Evolutionary conservation across 2,797 vertebrate genomes (phyloP).

Genomic region (Avahi laniger): DNA sequence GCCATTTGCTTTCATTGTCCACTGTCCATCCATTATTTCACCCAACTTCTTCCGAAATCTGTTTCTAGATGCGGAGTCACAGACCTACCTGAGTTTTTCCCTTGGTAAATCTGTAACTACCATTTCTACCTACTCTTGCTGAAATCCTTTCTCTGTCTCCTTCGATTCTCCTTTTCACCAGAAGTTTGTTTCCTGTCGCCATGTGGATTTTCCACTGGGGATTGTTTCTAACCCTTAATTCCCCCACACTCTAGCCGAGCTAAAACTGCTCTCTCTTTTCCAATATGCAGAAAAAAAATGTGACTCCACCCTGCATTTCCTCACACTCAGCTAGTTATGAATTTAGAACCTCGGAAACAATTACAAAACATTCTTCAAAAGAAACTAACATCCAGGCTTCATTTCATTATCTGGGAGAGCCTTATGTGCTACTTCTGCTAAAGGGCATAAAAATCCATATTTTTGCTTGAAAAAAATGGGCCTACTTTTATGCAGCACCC

Average conservation of each 20-base stretch:
- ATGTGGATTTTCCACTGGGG: not conserved
- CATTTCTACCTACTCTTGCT: not conserved
- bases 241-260: not conserved
- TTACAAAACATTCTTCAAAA: conserved; percentile 28
- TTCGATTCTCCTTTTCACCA: not conserved
- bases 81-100: not conserved
- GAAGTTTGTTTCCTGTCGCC: not conserved
- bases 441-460: conserved; percentile 14
- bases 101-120: not conserved
- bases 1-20: not conserved
- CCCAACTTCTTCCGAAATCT: not conserved
- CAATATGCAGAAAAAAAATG: not conserved
- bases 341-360: conserved; percentile 29
- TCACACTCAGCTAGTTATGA: conserved; percentile 3
- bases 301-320: not conserved
- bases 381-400: not conserved
- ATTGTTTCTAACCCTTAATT: not conserved
- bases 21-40: not conserved
- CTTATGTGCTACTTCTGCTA: not conserved
- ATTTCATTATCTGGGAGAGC: conserved; percentile 11
- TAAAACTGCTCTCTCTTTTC: not conserved
- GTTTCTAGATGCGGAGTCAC: not conserved
- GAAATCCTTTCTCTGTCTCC: not conserved
- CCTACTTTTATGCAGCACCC: not conserved
- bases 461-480: conserved; percentile 35